Evolutionary conservation across 2,797 vertebrate species (phyloP).

Genomic region (Betta splendens): DNA sequence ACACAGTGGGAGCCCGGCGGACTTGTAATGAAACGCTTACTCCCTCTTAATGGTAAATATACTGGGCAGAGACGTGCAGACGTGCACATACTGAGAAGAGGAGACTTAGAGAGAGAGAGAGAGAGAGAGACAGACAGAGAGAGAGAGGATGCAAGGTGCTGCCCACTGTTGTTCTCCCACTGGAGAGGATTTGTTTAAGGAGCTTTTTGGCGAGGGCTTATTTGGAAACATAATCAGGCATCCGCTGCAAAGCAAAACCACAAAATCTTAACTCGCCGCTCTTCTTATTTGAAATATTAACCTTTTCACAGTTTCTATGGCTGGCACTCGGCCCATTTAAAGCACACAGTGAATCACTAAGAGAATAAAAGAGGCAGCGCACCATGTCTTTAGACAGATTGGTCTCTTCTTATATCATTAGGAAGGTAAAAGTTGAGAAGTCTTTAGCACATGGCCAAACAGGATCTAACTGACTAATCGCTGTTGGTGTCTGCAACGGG

Average conservation of each 20-base stretch:
- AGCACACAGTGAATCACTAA: background rate
- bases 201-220: slow-evolving; percentile 30
- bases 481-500: too few species aligned
- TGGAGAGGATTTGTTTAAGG: slow-evolving; percentile 45
- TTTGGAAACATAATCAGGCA: slow-evolving; percentile 24
- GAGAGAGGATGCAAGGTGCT: slow-evolving; percentile 18
- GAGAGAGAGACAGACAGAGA: slow-evolving; percentile 4
- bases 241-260: slow-evolving; percentile 23
- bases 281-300: background rate
- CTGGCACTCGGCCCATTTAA: background rate
- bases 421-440: background rate
- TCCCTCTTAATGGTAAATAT: slow-evolving; percentile 55
- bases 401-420: background rate
- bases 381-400: background rate
- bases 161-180: slow-evolving; percentile 20
- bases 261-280: slow-evolving; percentile 6
- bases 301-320: background rate
- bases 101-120: background rate
- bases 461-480: too few species aligned
- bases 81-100: slow-evolving; percentile 21
- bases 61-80: slow-evolving; percentile 38
- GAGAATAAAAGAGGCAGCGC: background rate
- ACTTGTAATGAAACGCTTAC: slow-evolving; percentile 68
- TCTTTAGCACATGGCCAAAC: too few species aligned
- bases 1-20: slow-evolving; percentile 59